phyloP scores from a whole-genome alignment of 2,113 vertebrate genomes.

The Hepsetus odoe region DNA sequence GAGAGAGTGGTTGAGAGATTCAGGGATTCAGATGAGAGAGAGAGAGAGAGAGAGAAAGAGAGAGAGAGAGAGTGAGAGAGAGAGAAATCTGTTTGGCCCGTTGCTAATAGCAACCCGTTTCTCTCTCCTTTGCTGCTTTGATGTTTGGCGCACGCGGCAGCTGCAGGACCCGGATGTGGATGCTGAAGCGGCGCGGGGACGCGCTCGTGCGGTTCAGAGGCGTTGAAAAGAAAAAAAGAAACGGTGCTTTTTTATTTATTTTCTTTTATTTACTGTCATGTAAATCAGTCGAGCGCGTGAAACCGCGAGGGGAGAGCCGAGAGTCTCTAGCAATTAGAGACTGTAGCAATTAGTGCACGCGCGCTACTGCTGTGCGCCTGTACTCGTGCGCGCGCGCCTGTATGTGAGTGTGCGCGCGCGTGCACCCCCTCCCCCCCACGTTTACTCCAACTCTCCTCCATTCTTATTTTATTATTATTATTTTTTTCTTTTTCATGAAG shows the following conservation, averaged over 20 bases:
- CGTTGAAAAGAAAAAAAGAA: too few species aligned
- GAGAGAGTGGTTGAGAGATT: too few species aligned
- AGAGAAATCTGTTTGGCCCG: background rate
- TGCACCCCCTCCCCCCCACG: conserved; percentile 1
- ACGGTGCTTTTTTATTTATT: background rate
- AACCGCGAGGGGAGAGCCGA: conserved; percentile 43
- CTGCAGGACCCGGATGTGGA: background rate
- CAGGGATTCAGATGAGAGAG: background rate
- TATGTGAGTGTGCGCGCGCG: background rate
- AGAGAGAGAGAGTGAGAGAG: background rate
- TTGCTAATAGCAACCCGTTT: background rate
- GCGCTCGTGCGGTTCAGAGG: background rate
- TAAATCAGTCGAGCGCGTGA: conserved; percentile 39
- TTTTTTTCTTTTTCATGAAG: conserved; percentile 48
- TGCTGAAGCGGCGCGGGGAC: background rate
- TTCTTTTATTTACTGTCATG: conserved; percentile 1
- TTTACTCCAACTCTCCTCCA: background rate
- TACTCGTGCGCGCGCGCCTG: conserved; percentile 42
- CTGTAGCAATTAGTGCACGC: conserved; percentile 60
- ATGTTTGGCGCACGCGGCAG: background rate
- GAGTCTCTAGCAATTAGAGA: background rate
- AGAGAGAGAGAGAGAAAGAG: background rate
- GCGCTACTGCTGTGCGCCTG: conserved; percentile 50
- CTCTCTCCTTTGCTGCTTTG: background rate
- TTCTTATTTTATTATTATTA: too few species aligned